Evolutionary conservation across 2,113 vertebrate species (phyloP).

Genomic region (Percina caprodes): DNA sequence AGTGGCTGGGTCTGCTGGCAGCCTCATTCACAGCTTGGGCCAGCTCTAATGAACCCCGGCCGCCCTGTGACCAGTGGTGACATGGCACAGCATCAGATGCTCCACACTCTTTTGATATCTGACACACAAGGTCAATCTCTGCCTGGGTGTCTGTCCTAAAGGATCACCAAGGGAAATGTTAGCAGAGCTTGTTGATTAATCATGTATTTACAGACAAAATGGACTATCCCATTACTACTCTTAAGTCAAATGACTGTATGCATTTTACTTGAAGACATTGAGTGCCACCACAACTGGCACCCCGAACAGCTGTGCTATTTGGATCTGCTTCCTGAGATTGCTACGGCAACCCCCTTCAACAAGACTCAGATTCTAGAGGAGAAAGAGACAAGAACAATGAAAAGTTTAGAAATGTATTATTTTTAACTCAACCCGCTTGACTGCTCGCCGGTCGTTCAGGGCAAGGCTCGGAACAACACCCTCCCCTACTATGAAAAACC

Average conservation of each 20-base stretch:
- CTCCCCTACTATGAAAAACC: neutral
- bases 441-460: neutral
- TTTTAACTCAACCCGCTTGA: neutral
- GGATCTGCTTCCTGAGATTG: conserved; percentile 96
- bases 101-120: conserved; percentile 89
- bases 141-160: conserved; percentile 92
- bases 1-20: conserved; percentile 81
- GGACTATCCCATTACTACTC: neutral
- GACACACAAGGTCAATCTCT: conserved; percentile 92
- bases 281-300: conserved; percentile 95
- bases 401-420: neutral
- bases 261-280: conserved; percentile 94
- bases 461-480: no score
- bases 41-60: conserved; percentile 88
- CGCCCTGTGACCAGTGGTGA: conserved; percentile 92
- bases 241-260: neutral
- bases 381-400: neutral
- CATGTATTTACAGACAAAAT: neutral
- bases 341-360: conserved; percentile 93
- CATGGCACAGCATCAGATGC: conserved; percentile 92
- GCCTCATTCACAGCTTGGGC: conserved; percentile 90
- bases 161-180: conserved; percentile 6
- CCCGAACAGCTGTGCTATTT: conserved; percentile 94
- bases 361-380: conserved; percentile 88
- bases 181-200: neutral